Evolutionary conservation across 2,888 invertebrate genomes (phyloP).

Genomic region (Endotricha flammealis): DNA sequence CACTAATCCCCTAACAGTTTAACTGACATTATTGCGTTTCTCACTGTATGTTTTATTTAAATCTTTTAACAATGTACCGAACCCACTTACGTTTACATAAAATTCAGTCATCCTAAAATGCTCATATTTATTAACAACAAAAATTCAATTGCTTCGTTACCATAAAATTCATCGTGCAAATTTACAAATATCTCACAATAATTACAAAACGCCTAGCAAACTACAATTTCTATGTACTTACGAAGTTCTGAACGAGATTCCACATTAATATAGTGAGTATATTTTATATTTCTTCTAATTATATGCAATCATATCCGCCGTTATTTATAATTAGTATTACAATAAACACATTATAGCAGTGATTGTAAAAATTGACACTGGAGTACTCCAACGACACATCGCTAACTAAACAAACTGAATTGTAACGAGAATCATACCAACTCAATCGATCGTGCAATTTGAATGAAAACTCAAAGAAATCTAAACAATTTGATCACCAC

Average conservation of each 20-base stretch:
- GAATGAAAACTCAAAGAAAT: no score
- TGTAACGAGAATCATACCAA: no score
- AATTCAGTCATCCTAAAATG: neutral
- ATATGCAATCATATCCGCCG: no score
- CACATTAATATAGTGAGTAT: neutral
- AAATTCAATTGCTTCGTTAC: conserved; percentile 3
- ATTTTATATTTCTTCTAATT: no score
- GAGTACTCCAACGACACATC: no score
- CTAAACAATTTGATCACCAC: no score
- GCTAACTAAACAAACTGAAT: no score
- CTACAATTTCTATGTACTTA: conserved; percentile 2
- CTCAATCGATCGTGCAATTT: no score
- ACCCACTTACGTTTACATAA: no score
- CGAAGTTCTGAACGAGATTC: neutral
- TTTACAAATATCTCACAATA: conserved; percentile 5
- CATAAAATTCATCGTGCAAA: neutral
- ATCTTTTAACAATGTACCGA: neutral
- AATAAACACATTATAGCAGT: neutral
- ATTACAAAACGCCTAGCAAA: conserved; percentile 9
- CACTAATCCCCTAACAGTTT: conserved; percentile 41
- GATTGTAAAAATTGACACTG: neutral
- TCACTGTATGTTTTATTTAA: conserved; percentile 45
- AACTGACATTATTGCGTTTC: conserved; percentile 65
- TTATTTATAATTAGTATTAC: no score
- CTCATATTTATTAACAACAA: neutral